phyloP scores from a whole-genome alignment of 2,113 vertebrate genomes.

The Thoracochromis brauschi region DNA sequence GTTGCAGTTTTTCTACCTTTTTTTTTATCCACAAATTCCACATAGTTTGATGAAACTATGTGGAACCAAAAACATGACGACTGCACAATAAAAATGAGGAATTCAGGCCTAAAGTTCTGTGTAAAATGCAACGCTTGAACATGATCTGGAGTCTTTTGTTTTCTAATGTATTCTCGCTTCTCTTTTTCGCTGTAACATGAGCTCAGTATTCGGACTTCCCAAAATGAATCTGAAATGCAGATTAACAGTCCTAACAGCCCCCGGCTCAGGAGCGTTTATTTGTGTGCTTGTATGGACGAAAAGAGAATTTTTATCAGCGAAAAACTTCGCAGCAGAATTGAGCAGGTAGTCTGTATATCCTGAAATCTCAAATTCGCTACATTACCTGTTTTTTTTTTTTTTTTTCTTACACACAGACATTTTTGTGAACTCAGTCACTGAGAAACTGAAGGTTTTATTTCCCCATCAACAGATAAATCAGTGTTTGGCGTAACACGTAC shows the following conservation, averaged over 20 bases:
- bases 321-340: not conserved
- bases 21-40: not conserved
- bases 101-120: not conserved
- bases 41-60: not conserved
- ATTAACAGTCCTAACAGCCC: not conserved
- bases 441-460: not conserved
- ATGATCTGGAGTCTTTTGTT: not conserved
- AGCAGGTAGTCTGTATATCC: not conserved
- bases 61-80: not conserved
- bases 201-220: not conserved
- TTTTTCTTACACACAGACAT: not conserved
- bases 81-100: not conserved
- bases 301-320: not conserved
- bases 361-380: not conserved
- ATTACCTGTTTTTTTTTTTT: accelerated
- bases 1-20: not conserved
- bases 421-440: not conserved
- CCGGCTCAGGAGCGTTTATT: not conserved
- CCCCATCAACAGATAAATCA: not conserved
- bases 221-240: not conserved
- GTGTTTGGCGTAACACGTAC: not conserved
- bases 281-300: not conserved
- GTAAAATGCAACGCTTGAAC: not conserved
- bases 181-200: not conserved
- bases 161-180: not conserved